phyloP scores from a whole-genome alignment of 2,113 vertebrate species.

The Fregata magnificens region DNA sequence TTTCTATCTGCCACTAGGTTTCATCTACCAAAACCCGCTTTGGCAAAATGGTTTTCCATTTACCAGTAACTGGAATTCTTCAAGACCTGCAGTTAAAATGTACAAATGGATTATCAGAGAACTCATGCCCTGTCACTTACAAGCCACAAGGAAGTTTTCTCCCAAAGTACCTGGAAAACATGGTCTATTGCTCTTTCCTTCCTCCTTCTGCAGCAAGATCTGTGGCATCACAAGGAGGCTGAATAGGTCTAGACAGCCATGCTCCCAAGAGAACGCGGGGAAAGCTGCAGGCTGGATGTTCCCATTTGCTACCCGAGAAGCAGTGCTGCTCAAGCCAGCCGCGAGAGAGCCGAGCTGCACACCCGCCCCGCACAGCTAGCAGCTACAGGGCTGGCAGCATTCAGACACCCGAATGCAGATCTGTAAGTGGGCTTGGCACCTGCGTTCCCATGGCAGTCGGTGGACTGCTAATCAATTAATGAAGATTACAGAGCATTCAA shows the following conservation, averaged over 20 bases:
- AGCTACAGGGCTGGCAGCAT: not conserved
- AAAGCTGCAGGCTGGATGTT: not conserved
- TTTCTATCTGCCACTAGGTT: not conserved
- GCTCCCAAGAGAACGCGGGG: not conserved
- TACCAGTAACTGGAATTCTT: not conserved
- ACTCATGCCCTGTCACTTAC: not conserved
- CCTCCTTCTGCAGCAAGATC: not conserved
- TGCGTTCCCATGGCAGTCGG: not conserved
- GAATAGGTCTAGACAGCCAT: not conserved
- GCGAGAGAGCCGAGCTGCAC: not conserved
- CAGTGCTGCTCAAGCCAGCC: not conserved
- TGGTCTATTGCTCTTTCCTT: not conserved
- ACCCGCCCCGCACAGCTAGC: accelerated
- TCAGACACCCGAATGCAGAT: not conserved
- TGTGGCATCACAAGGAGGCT: not conserved
- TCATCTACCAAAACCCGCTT: not conserved
- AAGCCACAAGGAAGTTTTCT: not conserved
- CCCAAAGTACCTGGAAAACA: not conserved
- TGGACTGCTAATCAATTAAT: not conserved
- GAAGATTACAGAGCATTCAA: not conserved
- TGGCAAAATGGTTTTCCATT: not conserved
- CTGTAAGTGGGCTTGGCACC: not conserved
- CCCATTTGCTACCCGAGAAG: not conserved
- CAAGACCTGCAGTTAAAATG: not conserved
- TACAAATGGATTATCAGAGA: not conserved